Evolutionary conservation across 2,888 invertebrate species (phyloP), one percentile per base, ranked within the genome.

Genomic region (Epirrhoe alternata): DNA sequence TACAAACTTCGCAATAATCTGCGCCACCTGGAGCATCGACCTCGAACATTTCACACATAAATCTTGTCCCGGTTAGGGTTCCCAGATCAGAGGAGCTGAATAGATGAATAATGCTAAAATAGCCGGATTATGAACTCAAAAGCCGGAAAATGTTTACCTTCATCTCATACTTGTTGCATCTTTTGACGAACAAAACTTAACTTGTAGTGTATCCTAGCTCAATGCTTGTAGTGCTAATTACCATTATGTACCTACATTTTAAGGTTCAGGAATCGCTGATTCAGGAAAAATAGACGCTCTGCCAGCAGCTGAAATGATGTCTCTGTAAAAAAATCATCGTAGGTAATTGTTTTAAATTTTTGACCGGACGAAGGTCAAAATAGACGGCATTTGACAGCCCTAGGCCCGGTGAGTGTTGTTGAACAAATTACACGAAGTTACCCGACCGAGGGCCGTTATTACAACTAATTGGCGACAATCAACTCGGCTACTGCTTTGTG

Each of bases 401-500:
- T 70, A 68, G 61, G 70, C 70, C 68, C 72, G 66, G 64, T 56
- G 67, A 70, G 72, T 71, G 69, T 74, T 79, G 81, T 78, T 77
- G 79, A 85, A 86, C 89, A 90, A 89, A 90, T 90, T 89, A 87
- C 88, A 80, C 78, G 82, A 81, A 83, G 85, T 82, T 83, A 83
- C 77, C 81, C 83, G 81, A 81, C 78, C 79, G 81, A 83, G 84
- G 81, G 85, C 86, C 85, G 87, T 86, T 87, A 92, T 91, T 91
- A 89, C 84, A 86, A 85, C 87, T 92, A 92, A 92, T 92, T 92
- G 91, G 86, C 85, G 86, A 89, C 91, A 90, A 90, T 91, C 89
- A 89, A 85, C 80, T 80, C 77, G 71, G 76, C 85, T 83, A 82
- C 85, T 84, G 84, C 84, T 85, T 84, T 83, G 82, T 78, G 77